A percentile compares a stretch with the other conserved stretches of the same genome.
These are phyloP conservation scores for Clitarchus hookeri DNA, from an alignment of 2,888 invertebrate genomes.

Conservation along the genomic window DNA sequence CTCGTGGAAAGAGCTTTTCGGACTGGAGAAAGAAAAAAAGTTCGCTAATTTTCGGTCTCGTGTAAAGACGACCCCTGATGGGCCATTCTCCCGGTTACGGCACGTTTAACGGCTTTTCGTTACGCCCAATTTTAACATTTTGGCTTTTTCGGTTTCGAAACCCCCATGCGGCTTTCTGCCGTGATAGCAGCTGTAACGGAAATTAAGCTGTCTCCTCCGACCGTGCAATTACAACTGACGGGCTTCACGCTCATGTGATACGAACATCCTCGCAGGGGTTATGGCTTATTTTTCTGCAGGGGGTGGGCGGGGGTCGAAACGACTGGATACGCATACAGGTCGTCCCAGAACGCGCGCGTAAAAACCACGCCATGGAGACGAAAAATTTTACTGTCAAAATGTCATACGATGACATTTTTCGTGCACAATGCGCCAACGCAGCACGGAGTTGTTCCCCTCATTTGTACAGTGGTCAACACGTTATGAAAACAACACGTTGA, in stretches of 20 bases:
- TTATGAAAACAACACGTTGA: no score
- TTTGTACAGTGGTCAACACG: no score
- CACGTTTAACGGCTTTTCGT: not conserved
- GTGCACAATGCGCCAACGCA: no score
- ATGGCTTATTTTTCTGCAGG: not conserved
- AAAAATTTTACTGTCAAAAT: no score
- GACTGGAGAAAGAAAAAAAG: not conserved
- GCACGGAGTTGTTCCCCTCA: no score
- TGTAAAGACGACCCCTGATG: not conserved
- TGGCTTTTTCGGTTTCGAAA: not conserved
- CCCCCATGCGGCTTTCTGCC: not conserved
- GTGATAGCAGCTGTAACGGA: not conserved
- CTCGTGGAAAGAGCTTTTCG: not conserved
- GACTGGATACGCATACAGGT: no score
- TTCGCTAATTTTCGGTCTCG: conserved; percentile 7
- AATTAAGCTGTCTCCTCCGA: not conserved
- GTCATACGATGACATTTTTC: no score
- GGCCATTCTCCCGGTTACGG: not conserved
- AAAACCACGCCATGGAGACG: no score
- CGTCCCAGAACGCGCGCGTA: no score
- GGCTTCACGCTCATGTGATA: not conserved
- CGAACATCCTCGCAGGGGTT: not conserved
- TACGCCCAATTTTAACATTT: not conserved
- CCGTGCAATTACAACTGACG: not conserved
- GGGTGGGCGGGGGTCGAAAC: not conserved